Evolutionary conservation across 2,113 vertebrate species (phyloP).

Genomic region (Aphelocoma coerulescens): DNA sequence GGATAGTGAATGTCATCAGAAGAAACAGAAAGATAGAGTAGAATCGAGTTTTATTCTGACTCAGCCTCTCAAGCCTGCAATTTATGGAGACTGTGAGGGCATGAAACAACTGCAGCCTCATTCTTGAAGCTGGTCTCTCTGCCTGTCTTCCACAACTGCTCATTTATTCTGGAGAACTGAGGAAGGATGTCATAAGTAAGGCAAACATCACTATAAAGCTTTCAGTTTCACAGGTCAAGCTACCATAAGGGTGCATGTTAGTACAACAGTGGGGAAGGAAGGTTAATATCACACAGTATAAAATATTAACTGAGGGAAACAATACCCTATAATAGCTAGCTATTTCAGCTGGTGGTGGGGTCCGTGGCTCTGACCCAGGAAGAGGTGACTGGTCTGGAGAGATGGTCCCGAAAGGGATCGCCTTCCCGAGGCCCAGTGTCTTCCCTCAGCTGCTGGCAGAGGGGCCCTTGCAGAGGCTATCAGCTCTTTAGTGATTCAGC

Average conservation of each 20-base stretch:
- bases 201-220: neutral
- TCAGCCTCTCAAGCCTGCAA: neutral
- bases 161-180: neutral
- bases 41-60: neutral
- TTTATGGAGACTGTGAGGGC: neutral
- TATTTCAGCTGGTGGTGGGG: too few relatives aligned
- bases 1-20: neutral
- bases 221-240: neutral
- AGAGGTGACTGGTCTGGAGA: too few relatives aligned
- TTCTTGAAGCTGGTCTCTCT: neutral
- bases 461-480: too few relatives aligned
- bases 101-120: neutral
- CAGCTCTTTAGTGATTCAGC: too few relatives aligned
- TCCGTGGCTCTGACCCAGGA: too few relatives aligned
- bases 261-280: neutral
- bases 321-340: neutral
- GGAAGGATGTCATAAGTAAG: neutral
- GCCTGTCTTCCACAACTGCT: neutral
- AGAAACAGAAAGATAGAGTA: neutral
- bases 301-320: neutral
- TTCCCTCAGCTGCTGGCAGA: too few relatives aligned
- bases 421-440: too few relatives aligned
- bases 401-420: too few relatives aligned
- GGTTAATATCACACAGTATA: neutral
- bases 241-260: neutral